Base-by-base conservation (phyloP, 92 coral and sea anemone genomes). In the Pocillopora meandrina region DNA sequence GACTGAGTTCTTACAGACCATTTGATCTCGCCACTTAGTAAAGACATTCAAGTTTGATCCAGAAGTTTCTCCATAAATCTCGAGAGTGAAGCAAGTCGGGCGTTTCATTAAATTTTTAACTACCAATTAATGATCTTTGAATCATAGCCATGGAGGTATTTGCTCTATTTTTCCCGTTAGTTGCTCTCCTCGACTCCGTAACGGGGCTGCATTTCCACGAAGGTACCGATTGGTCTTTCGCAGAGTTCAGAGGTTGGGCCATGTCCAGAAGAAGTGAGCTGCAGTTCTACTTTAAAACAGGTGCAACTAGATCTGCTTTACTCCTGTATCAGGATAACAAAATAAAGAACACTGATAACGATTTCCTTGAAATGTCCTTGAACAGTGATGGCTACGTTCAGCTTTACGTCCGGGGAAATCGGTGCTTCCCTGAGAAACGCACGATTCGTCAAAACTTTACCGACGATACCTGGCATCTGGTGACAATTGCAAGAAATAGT, bases 201-300 rank as follows among this genome's bases (percentile, higher is more conserved):
- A 62, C 86, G 0, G 90, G 80, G 23, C 42, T 84, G 55, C 87
- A 75, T 19, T 81, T 75, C 47, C 23, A 42, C 19, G 76, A 18
- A 9, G 61, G 23, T 12, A 10, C 78, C 5, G 21, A 20, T 21
- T 23, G 79, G 18, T 77, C 91, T 7, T 91, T 74, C 34, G 94
- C 94, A n/a, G 94, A 88, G 72, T 91, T 73, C 70, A 84, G 56
- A n/a, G 91, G 91, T 19, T 91, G 94, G 94, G 82, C 90, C 58
- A 76, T 88, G 76, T 75, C 82, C 16, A 71, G 55, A 31, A 80
- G 55, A 57, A 90, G 94, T 49, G 74, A 86, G 61, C 74, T 91
- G 10, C 91, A 91, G 74, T 77, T 91, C 31, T 88, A 79, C 86
- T 91, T 91, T 62, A 79, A 87, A 88, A 91, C 94, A 18, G 72